Evolutionary conservation across 2,888 invertebrate species (phyloP), one percentile per base, ranked within the genome.

Genomic region (Ophraella communa): DNA sequence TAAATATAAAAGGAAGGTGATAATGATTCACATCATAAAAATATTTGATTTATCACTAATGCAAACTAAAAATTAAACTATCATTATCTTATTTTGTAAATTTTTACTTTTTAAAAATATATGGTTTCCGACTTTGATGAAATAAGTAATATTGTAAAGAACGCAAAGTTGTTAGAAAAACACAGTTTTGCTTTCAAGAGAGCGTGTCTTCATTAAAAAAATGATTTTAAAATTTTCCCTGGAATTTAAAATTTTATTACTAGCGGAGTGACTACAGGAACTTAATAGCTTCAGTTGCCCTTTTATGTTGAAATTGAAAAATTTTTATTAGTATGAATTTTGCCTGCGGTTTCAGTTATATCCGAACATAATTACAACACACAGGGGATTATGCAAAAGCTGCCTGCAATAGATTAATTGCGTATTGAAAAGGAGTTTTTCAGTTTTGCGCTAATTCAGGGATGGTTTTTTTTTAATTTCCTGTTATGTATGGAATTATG

Each of bases 211-310:
- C 51, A 3, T 53, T 47, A 47, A 61, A 61, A 65, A 58, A 65
- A 65, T 57, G 57, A 57, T 47, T 57, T 45, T 60, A 61, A 42
- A 60, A 61, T 65, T 57, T 57, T 39, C 57, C 53, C 44, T 33
- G 52, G 61, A 65, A 61, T 65, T 57, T 56, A 55, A 61, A 59
- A 63, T 62, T 67, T 65, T 63, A 68, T 68, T 63, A 58, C 64
- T 30, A 60, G 52, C 55, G 54, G 58, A 61, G 65, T 64, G 57
- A 57, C 57, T 61, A 61, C 64, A 60, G 51, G 52, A 51, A 55
- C 39, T 64, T 64, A 60, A 60, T 47, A 60, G 56, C 60, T 54
- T 64, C 49, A 42, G 60, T 52, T 44, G 45, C 52, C 52, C 59
- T 51, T 44, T 60, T 60, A 56, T 64, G 52, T 60, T 60, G 35